phyloP scores from a whole-genome alignment of 2,888 invertebrate species.

The Cheilosia pagana region DNA sequence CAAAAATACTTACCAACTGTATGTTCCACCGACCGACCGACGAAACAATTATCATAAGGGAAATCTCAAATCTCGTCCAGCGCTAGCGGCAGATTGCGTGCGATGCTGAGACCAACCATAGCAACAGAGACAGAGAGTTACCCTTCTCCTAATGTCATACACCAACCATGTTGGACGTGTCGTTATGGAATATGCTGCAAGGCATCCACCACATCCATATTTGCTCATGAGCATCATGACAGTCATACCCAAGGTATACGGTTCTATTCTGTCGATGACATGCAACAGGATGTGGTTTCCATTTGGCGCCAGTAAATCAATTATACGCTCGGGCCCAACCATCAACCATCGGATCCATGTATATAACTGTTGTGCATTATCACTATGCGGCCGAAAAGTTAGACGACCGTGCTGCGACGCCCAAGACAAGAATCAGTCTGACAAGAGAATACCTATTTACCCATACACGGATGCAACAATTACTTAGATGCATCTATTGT shows the following conservation, averaged over 20 bases:
- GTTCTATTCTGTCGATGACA: constrained; percentile 39
- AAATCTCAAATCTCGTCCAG: constrained; percentile 70
- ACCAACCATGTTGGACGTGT: constrained; percentile 43
- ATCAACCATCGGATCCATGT: not conserved
- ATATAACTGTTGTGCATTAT: constrained; percentile 17
- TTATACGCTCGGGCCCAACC: constrained; percentile 43
- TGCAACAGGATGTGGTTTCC: constrained; percentile 57
- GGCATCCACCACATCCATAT: constrained; percentile 55
- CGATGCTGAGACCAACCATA: constrained; percentile 12
- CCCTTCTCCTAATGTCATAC: constrained; percentile 69
- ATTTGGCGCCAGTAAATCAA: constrained; percentile 72
- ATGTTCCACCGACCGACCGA: constrained; percentile 38
- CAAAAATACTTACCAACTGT: constrained; percentile 19
- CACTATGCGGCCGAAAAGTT: constrained; percentile 30
- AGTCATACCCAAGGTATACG: constrained; percentile 54
- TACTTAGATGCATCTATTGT: constrained; percentile 72
- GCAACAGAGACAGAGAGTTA: constrained; percentile 49
- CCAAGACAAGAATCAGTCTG: constrained; percentile 21
- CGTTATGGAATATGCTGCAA: constrained; percentile 66
- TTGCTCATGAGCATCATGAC: constrained; percentile 55
- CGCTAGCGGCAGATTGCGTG: constrained; percentile 72
- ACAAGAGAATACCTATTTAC: constrained; percentile 3
- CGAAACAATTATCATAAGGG: constrained; percentile 72
- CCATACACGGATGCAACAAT: constrained; percentile 51
- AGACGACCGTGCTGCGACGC: constrained; percentile 21